phyloP scores from a whole-genome alignment of 2,888 invertebrate species.

The Drosophila gaucha region DNA sequence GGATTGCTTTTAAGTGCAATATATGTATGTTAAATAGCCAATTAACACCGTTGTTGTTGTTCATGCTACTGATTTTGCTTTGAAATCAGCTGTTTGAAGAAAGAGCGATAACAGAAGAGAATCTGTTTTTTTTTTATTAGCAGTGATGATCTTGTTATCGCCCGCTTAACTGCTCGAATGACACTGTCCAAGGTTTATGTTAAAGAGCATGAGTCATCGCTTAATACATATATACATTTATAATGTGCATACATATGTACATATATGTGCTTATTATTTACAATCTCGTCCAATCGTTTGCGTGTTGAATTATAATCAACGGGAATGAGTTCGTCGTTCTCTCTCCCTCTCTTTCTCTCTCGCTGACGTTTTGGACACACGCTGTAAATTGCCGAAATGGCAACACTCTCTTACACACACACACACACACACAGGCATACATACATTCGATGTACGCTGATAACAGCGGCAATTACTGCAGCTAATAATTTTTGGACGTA shows the following conservation, averaged over 20 bases:
- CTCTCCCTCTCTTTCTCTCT: neutral
- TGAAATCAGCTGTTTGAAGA: conserved; percentile 27
- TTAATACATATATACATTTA: neutral
- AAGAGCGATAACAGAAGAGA: conserved; percentile 19
- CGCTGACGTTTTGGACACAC: neutral
- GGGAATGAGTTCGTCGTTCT: conserved; percentile 15
- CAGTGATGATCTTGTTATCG: conserved; percentile 28
- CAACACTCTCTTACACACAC: conserved; percentile 2
- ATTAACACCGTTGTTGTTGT: conserved; percentile 44
- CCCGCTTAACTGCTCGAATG: conserved; percentile 8
- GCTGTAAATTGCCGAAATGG: conserved; percentile 37
- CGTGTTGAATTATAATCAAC: conserved; percentile 66
- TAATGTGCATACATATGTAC: neutral
- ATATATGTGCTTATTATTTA: conserved; percentile 8
- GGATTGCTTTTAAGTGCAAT: conserved; percentile 41
- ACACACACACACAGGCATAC: neutral
- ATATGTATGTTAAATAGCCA: conserved; percentile 51
- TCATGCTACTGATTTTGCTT: conserved; percentile 2
- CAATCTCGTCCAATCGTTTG: conserved; percentile 55
- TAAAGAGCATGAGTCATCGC: conserved; percentile 41
- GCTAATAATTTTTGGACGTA: conserved; percentile 7
- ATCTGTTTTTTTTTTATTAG: neutral
- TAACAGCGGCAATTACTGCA: conserved; percentile 36
- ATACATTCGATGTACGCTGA: conserved; percentile 27
- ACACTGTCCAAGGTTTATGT: conserved; percentile 12